Evolutionary conservation across 2,113 vertebrate species (phyloP), one percentile per base, ranked within the genome.

Genomic region (Climacteris rufus): DNA sequence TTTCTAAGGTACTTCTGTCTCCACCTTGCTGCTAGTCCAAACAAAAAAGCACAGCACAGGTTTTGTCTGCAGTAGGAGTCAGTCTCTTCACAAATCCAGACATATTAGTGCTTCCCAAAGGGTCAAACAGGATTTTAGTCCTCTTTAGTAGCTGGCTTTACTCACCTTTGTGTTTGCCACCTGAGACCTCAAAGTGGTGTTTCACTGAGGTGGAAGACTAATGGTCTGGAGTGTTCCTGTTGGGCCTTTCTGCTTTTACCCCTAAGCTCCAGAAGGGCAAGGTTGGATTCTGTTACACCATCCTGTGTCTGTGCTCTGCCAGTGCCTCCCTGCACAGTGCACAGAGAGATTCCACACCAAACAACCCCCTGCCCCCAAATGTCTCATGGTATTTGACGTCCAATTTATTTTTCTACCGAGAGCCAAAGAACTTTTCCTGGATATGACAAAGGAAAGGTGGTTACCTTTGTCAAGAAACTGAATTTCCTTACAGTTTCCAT

Each of bases 281-380:
- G 15, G 11, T 2, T 64, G 74, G 45, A 18, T 56, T 79, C 20
- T 65, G 44, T 50, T 24, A 9, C 0, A 5, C 8, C 0, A 1
- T n/a, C 33, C 63, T 53, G 30, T 47, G 50, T 27, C n/a, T 71
- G 37, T 59, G 53, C 44, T 44, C 37, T 89, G 44, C 22, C 50
- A 23, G 17, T 25, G 15, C 1, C 6, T 19, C 7, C 10, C 25
- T 83, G 50, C 31, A 20, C 39, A 12, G 11, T 61, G 25, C 2
- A 2, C 50, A 66, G 24, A 45, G 12, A 13, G 4, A 6, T 16
- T 60, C 28, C 8, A 20, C 47, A 63, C 31, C 57, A 42, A 64
- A 40, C 49, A 22, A 18, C 16, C 19, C 15, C 14, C 54, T 11
- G 11, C 31, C 35, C 17, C 39, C 18, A 23, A 15, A 5, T 11